Base-by-base conservation (phyloP, 2,797 vertebrate genomes). In the Platyrinchus mystaceus region DNA sequence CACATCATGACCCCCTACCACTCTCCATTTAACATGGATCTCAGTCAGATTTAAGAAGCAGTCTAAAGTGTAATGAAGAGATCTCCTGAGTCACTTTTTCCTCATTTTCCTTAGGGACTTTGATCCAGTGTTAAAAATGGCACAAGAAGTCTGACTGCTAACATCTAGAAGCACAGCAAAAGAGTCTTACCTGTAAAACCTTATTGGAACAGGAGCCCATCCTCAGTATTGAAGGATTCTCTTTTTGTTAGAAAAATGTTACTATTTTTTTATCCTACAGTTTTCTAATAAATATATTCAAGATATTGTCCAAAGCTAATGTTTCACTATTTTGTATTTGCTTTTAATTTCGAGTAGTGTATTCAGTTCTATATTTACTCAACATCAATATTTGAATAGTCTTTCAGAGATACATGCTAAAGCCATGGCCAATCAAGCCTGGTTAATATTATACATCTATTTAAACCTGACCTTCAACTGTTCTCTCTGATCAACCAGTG, bases 391-490 rank as follows among this genome's bases (percentile, higher is more conserved):
- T 96, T 96, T 95, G 80, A 92, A 86, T 34, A 92, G 56, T 23
- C n/a, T 79, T 80, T 87, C 39, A 82, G 44, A 77, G 49, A 69
- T 56, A 68, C 17, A 44, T 58, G 43, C 19, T 59, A 89, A 93
- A 94, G 66, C 63, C 67, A 90, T 28, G 62, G 22, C 49, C 4
- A 95, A 22, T 78, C 86, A 94, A 85, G 60, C 87, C 76, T 94
- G 58, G 74, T 37, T 96, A 87, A 93, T 39, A 44, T 53, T 77
- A 46, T n/a, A 82, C 50, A 73, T 84, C 71, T 80, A 66, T 96
- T 94, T 92, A 94, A 94, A 95, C 36, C 27, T 95, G 92, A 97
- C 95, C 95, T 97, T 95, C 76, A 88, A 8, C 52, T 76, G 52
- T 81, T 95, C 56, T 90, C 49, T 87, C 50, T 92, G 87, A 97